Evolutionary conservation across 2,797 vertebrate genomes (phyloP), one percentile per base, ranked within the genome.

Genomic region (Varecia variegata): DNA sequence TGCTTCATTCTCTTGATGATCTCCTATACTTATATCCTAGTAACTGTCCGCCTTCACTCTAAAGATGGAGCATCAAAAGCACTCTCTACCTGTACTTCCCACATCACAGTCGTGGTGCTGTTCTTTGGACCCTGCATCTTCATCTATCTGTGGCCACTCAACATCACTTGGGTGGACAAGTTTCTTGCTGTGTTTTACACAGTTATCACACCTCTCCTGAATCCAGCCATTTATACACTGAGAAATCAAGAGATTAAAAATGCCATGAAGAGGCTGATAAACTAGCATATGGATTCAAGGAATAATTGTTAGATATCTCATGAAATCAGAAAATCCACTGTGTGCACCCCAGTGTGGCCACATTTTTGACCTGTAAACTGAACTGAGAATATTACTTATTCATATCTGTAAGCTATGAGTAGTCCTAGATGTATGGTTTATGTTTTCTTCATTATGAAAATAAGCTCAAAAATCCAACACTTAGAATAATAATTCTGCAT

Each of bases 161-260:
- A 35, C 13, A 81, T 30, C 3, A 32, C 83, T 10, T 95, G 95
- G 77, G 45, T 93, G 11, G 95, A 96, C 65, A 98, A 98, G 10
- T 95, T 98, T 30, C 97, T 98, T 30, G 94, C 94, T 14, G 92
- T 98, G 6, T 97, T 97, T 93, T 98, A 97, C 18, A 92, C 90
- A 0, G 79, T 97, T 5, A 71, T 97, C 32, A 97, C 96, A 52
- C 97, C 96, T 25, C 47, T 97, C 32, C 92, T 97, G 27, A 97
- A 97, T 47, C 96, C 97, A 43, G 74, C 94, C 3, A 97, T 97
- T 58, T 97, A 97, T 20, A 97, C 94, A 15, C 7, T 97, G 54
- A 96, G 98, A 95, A 98, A 98, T 92, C 97, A 96, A 85, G 96
- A 98, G 7, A 98, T 98, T 96, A 97, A 94, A 13, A 91, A 50